Evolutionary conservation across 2,888 invertebrate species (phyloP).

Genomic region (Pachymerium ferrugineum): DNA sequence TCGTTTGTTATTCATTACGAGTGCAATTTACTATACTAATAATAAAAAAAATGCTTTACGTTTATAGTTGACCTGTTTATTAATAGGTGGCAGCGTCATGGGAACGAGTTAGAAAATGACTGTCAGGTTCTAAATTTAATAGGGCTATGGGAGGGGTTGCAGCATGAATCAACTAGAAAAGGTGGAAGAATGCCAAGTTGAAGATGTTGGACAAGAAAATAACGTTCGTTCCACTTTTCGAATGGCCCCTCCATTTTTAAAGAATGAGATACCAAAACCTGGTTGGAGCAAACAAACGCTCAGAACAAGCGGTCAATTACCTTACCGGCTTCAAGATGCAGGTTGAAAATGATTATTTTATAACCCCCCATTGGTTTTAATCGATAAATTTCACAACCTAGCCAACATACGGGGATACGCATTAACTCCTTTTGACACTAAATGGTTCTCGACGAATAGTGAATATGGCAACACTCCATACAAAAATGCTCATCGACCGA

Average conservation of each 20-base stretch:
- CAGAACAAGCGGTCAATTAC: background rate
- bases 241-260: background rate
- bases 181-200: background rate
- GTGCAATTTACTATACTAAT: background rate
- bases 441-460: background rate
- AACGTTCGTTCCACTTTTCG: background rate
- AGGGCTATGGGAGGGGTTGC: too few relatives aligned
- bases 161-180: background rate
- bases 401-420: background rate
- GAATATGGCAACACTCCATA: background rate
- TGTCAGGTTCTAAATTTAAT: background rate
- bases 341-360: background rate
- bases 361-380: background rate
- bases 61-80: background rate
- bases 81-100: background rate
- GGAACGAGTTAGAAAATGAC: background rate
- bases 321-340: background rate
- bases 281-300: background rate
- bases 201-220: background rate
- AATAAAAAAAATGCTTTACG: background rate
- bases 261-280: background rate
- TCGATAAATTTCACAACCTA: background rate
- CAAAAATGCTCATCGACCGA: background rate
- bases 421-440: background rate
- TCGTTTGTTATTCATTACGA: background rate